phyloP scores from a whole-genome alignment of 2,797 vertebrate species.

The Echiichthys vipera region DNA sequence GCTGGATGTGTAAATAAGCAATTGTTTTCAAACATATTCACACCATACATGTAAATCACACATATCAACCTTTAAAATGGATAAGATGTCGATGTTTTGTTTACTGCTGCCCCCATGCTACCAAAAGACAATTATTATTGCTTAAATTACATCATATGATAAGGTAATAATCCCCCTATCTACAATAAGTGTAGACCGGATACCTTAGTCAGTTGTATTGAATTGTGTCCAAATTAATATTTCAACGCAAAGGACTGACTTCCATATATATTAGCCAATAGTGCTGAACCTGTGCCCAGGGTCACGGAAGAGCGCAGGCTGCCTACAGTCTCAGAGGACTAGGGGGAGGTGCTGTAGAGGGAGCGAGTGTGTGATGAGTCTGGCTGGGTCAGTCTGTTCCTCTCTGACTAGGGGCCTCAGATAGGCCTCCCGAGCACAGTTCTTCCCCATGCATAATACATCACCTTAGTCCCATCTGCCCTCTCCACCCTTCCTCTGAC shows the following conservation, averaged over 20 bases:
- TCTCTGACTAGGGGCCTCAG: conserved; percentile 69
- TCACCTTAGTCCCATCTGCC: conserved; percentile 76
- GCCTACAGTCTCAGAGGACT: conserved; percentile 46
- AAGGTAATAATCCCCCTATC: not conserved
- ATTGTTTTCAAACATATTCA: not conserved
- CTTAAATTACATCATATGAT: not conserved
- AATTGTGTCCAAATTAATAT: conserved; percentile 61
- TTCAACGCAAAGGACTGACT: conserved; percentile 60
- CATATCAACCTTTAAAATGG: not conserved
- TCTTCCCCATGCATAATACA: conserved; percentile 78
- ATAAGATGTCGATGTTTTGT: not conserved
- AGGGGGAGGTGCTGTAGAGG: conserved; percentile 34
- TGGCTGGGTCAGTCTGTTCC: conserved; percentile 69
- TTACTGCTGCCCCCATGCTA: not conserved
- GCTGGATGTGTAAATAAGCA: not conserved
- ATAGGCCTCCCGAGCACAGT: conserved; percentile 56
- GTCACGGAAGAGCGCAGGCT: conserved; percentile 61
- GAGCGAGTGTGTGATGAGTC: conserved; percentile 61
- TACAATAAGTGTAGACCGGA: not conserved
- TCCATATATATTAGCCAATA: conserved; percentile 53
- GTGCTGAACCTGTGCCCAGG: conserved; percentile 52
- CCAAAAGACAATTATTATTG: not conserved
- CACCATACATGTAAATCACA: not conserved
- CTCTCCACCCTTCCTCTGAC: conserved; percentile 59
- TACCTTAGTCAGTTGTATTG: conserved; percentile 7